Evolutionary conservation across 2,113 vertebrate species (phyloP), one percentile per base, ranked within the genome.

Genomic region (Hippocampus guttulatus): DNA sequence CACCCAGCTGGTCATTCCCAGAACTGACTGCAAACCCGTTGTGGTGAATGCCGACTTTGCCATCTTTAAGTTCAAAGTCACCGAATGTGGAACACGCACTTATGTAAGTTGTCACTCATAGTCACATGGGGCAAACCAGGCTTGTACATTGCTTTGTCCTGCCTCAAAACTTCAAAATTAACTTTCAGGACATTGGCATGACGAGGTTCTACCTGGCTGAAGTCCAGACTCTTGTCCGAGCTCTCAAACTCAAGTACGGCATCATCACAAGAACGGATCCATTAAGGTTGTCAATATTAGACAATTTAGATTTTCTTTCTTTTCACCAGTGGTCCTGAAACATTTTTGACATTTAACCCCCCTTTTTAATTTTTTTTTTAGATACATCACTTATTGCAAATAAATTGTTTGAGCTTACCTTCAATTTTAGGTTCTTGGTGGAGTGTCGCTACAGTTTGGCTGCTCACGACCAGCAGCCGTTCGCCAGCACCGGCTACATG

Each of bases 61-160:
- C n/a, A 74, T 92, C 77, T 93, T 88, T 72, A 92, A 91, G 68
- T 90, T 93, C 65, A 76, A 81, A 64, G 68, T 92, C 11, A 79
- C 70, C 9, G 87, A 89, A 23, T 93, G 92, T 86, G 91, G 92
- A 41, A 40, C 79, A 30, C 89, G 18, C 58, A 38, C 65, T 25
- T 91, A 87, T 16, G 92, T 92, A 75, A 92, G 88, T 85, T 41
- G 1, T 12, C 2, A 14, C n/a, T 16, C 47, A 5, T n/a, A 8
- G 3, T 23, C 21, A 1, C 41, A 45, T 3, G 12, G 12, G 20
- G 2, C 25, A 45, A 20, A 25, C 12, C 25, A 16, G 2, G 43
- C 0, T 40, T 45, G 38, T 12, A 61, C 9, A 9, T 11, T 55
- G 18, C 3, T 9, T 33, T 33, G 30, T 20, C 7, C 0, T 33